A percentile compares a stretch with the other conserved stretches of the same genome.
phyloP scores from a whole-genome alignment of 1,140 invertebrate genomes.

The Megalopta genalis region DNA sequence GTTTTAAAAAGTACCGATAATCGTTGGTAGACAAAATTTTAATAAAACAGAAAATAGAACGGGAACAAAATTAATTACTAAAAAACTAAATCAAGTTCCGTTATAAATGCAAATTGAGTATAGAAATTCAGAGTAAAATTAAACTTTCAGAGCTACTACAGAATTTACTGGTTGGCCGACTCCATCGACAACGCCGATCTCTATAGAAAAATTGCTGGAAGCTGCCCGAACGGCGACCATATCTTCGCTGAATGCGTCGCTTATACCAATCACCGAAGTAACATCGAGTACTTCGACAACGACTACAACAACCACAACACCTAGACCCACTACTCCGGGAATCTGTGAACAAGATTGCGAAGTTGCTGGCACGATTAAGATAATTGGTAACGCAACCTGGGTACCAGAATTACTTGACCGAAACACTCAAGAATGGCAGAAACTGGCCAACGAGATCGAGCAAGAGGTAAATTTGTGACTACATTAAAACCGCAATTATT shows the following conservation, averaged over 20 bases:
- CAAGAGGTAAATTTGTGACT: constrained; percentile 82
- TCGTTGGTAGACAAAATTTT: too few species aligned
- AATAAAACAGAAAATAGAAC: too few species aligned
- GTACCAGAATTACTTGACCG: constrained; percentile 91
- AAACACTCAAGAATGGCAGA: constrained; percentile 92
- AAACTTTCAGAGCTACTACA: constrained; percentile 86
- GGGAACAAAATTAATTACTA: too few species aligned
- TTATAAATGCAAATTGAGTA: background rate
- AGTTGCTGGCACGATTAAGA: constrained; percentile 90
- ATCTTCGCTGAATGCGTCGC: constrained; percentile 70
- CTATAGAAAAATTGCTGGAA: constrained; percentile 89
- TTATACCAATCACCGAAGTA: constrained; percentile 72
- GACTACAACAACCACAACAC: constrained; percentile 88
- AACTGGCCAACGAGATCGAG: constrained; percentile 89
- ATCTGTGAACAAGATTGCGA: constrained; percentile 89
- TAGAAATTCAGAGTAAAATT: background rate
- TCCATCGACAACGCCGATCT: constrained; percentile 90
- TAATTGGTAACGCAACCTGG: constrained; percentile 90
- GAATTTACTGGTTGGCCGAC: constrained; percentile 95
- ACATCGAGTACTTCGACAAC: constrained; percentile 83
- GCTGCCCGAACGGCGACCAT: constrained; percentile 85
- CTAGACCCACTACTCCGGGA: constrained; percentile 89
- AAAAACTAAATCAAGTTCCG: too few species aligned
- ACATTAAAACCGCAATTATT: too few species aligned
- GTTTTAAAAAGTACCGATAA: too few species aligned